These are phyloP conservation scores for Luidia sarsii DNA, from an alignment of 53 echinoderm and acorn worm genomes.

Conservation along the genomic window DNA sequence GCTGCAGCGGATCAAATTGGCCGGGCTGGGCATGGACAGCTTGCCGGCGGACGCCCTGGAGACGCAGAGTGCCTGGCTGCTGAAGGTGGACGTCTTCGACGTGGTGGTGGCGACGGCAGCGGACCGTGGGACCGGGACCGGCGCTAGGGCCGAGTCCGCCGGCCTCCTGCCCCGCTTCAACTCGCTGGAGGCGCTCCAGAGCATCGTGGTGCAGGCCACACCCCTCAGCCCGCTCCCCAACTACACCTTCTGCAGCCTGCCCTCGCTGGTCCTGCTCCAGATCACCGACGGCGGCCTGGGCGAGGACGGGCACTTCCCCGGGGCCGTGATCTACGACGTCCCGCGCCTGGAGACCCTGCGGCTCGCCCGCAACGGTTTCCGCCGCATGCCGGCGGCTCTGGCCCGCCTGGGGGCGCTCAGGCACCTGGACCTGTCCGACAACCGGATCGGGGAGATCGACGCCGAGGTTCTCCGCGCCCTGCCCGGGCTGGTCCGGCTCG, in stretches of 20 bases:
- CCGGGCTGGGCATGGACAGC: slow-evolving; percentile 7
- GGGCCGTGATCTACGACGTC: neutral
- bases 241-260: slow-evolving; percentile 14
- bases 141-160: no score
- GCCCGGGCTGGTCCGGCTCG: neutral
- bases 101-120: neutral
- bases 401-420: neutral
- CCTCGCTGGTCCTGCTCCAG: slow-evolving; percentile 6
- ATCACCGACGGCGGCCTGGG: neutral
- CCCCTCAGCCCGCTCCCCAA: neutral
- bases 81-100: neutral
- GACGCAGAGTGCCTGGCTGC: neutral
- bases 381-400: slow-evolving; percentile 20
- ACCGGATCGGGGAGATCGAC: slow-evolving; percentile 5
- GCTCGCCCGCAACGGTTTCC: neutral
- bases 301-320: neutral
- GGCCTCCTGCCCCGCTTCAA: slow-evolving; percentile 9
- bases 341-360: neutral
- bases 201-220: neutral
- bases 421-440: slow-evolving; percentile 28
- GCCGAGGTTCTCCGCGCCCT: slow-evolving; percentile 5
- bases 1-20: neutral
- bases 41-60: slow-evolving; percentile 19
- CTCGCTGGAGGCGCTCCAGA: slow-evolving; percentile 18
- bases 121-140: no score